These are phyloP conservation scores for Taphrorychus bicolor DNA, from an alignment of 2,888 invertebrate species.

Conservation along the genomic window DNA sequence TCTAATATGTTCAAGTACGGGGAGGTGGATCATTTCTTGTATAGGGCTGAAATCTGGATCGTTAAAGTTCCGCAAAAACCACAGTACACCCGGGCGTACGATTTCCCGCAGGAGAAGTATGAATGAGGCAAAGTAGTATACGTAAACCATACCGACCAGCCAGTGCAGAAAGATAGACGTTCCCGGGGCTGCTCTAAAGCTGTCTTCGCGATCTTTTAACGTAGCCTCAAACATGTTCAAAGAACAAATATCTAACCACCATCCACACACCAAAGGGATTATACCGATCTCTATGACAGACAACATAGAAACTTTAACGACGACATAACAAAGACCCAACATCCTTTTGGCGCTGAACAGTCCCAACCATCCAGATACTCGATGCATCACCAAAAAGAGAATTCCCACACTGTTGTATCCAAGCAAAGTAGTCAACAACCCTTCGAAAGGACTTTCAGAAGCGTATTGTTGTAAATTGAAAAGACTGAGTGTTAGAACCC, in stretches of 20 bases:
- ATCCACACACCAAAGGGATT: conserved; percentile 95
- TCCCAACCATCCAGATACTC: conserved; percentile 80
- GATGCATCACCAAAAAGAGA: conserved; percentile 81
- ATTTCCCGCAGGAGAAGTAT: conserved; percentile 92
- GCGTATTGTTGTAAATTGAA: conserved; percentile 73
- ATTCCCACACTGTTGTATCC: conserved; percentile 94
- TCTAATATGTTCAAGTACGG: conserved; percentile 89
- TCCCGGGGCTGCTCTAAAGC: conserved; percentile 90
- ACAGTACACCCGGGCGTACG: conserved; percentile 93
- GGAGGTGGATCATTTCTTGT: conserved; percentile 98
- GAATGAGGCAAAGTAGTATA: conserved; percentile 98
- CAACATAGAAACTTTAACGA: conserved; percentile 89
- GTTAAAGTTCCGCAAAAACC: conserved; percentile 97
- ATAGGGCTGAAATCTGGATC: conserved; percentile 99
- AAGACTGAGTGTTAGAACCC: conserved; percentile 80
- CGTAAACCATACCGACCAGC: conserved; percentile 98
- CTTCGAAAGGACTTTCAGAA: conserved; percentile 87
- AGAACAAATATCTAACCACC: conserved; percentile 99
- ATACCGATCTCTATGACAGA: conserved; percentile 98
- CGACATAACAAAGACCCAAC: conserved; percentile 92
- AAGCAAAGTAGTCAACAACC: conserved; percentile 87
- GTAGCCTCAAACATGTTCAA: conserved; percentile 90
- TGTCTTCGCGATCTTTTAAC: conserved; percentile 84
- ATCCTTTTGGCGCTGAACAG: conserved; percentile 82
- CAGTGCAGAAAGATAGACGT: conserved; percentile 98